phyloP scores from a whole-genome alignment of 1,140 invertebrate genomes.

The Lutraria rhynchaena region DNA sequence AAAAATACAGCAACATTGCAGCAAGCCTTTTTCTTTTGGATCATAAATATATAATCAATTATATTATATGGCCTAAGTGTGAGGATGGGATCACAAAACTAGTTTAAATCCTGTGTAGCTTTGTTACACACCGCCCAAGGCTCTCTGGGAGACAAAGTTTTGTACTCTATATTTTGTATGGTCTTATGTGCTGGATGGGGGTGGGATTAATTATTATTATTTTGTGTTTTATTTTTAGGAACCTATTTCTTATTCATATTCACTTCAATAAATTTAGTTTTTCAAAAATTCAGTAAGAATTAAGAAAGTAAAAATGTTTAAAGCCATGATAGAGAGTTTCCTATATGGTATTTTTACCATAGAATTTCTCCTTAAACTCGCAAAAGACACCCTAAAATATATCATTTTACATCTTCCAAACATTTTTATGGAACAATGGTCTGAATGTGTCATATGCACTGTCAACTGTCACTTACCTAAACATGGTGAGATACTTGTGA shows the following conservation, averaged over 20 bases:
- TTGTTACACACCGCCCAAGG: too few relatives aligned
- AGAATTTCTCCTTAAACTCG: background rate
- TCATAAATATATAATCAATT: background rate
- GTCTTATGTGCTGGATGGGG: too few relatives aligned
- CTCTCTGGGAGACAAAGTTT: background rate
- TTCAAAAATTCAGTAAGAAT: too few relatives aligned
- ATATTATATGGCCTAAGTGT: background rate
- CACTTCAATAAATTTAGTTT: too few relatives aligned
- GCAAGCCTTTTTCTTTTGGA: background rate
- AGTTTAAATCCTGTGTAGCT: too few relatives aligned
- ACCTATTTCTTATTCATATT: too few relatives aligned
- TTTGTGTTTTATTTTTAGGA: too few relatives aligned
- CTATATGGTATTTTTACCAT: background rate
- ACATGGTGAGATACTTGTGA: constrained; percentile 48
- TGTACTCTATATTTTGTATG: background rate
- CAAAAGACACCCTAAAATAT: background rate
- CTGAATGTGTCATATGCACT: background rate
- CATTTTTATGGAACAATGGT: background rate
- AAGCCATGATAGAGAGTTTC: background rate
- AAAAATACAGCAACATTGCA: background rate
- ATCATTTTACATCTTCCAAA: background rate
- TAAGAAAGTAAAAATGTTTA: background rate
- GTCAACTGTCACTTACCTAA: constrained; percentile 42
- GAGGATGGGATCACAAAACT: background rate
- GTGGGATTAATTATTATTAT: too few relatives aligned